These are phyloP conservation scores for Sylvilagus floridanus DNA, from an alignment of 2,797 vertebrate genomes.

Conservation along the genomic window DNA sequence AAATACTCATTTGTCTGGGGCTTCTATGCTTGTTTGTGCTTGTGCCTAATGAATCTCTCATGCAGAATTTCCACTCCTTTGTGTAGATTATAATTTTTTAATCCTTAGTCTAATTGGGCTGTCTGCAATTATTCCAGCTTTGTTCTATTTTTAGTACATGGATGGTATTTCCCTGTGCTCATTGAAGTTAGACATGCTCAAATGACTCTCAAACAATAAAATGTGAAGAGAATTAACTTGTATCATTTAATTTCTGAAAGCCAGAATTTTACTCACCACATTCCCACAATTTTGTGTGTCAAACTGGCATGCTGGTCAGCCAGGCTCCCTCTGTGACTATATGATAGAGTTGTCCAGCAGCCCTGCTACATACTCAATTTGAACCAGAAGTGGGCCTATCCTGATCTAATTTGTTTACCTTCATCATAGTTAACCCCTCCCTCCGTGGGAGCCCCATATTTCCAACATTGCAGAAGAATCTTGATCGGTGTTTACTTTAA, in stretches of 20 bases:
- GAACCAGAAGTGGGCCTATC: not conserved
- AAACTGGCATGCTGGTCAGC: not conserved
- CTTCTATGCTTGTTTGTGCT: slow-evolving; percentile 2
- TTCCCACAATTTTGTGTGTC: not conserved
- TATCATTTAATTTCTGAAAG: slow-evolving; percentile 38
- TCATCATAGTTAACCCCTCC: not conserved
- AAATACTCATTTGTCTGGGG: slow-evolving; percentile 23
- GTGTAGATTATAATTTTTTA: slow-evolving; percentile 28
- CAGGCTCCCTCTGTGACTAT: not conserved
- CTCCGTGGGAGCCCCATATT: not conserved
- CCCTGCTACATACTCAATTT: not conserved
- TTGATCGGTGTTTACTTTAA: not conserved
- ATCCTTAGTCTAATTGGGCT: slow-evolving; percentile 5
- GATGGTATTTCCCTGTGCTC: not conserved
- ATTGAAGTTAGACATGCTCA: not conserved
- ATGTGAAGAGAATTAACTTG: slow-evolving; percentile 1
- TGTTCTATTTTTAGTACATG: not conserved
- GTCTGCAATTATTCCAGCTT: not conserved
- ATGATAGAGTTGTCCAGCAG: not conserved
- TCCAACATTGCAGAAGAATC: slow-evolving; percentile 30
- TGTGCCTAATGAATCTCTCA: not conserved
- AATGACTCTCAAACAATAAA: not conserved
- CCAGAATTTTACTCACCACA: not conserved
- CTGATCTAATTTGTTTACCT: not conserved
- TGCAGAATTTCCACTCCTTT: not conserved